A percentile compares a stretch with the other conserved stretches of the same genome.
These are phyloP conservation scores for Falco columbarius DNA, from an alignment of 2,797 vertebrate species.

Conservation along the genomic window DNA sequence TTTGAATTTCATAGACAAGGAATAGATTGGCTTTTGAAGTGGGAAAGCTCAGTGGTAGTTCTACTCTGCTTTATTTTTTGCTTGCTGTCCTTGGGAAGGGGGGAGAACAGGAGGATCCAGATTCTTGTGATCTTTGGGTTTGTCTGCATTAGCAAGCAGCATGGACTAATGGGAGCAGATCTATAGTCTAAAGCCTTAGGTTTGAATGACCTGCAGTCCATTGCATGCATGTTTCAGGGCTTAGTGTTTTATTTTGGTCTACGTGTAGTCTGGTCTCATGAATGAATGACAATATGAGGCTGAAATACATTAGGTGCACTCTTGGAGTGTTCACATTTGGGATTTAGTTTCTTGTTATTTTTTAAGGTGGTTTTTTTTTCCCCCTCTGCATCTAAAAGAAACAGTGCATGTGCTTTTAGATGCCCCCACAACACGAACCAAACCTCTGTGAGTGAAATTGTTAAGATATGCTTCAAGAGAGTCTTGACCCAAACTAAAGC, in stretches of 20 bases:
- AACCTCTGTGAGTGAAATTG: background rate
- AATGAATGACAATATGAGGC: background rate
- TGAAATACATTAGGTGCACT: background rate
- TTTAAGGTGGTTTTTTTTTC: background rate
- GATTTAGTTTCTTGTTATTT: background rate
- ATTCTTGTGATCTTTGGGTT: background rate
- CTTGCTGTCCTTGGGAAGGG: background rate
- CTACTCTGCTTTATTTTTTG: background rate
- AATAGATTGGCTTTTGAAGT: background rate
- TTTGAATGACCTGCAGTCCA: background rate
- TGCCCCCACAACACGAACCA: background rate
- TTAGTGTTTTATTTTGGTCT: background rate
- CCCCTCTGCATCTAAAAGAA: background rate
- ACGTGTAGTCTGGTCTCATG: background rate
- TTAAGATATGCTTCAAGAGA: background rate
- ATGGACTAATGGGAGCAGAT: rapidly evolving
- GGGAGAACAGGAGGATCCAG: background rate
- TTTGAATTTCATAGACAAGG: background rate
- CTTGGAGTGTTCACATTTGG: background rate
- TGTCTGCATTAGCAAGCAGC: background rate
- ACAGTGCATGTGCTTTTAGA: background rate
- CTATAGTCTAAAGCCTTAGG: background rate
- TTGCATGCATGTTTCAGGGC: background rate
- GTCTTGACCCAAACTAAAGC: background rate
- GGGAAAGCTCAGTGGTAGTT: background rate